Percentiles rank a stretch among this genome's conserved stretches.
Conservation (phyloP, 2,113 vertebrate species). For the Melanocharis versteri region DNA sequence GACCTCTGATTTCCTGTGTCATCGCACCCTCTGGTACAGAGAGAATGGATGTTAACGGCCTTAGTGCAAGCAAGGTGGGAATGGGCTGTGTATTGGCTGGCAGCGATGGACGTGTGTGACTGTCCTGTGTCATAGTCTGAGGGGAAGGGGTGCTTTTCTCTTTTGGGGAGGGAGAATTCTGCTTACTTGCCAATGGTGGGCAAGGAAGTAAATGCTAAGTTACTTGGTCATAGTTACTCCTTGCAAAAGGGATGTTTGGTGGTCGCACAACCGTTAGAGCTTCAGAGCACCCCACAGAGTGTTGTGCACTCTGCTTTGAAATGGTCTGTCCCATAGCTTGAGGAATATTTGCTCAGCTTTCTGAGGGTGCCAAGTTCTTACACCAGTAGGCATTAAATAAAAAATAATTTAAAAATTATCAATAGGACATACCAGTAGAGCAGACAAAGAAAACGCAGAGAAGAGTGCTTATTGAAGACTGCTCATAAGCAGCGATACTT, state of each 20-base stretch:
- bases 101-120: accelerated
- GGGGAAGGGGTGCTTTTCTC: not conserved
- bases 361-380: not conserved
- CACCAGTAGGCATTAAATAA: not conserved
- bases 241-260: not conserved
- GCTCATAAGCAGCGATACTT: not conserved
- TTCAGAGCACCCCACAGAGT: not conserved
- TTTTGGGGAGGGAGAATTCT: not conserved
- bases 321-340: not conserved
- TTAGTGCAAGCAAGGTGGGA: not conserved
- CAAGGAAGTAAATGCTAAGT: too few species aligned
- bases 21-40: not conserved
- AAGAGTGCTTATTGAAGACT: not conserved
- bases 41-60: not conserved
- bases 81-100: not conserved
- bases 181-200: too few species aligned
- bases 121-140: not conserved
- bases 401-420: accelerated
- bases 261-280: not conserved
- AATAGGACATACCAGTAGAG: not conserved
- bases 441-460: not conserved
- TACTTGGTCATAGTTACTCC: not conserved
- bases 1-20: not conserved
- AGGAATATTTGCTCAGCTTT: not conserved
- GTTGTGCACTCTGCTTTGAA: not conserved